phyloP scores from a whole-genome alignment of 2,113 vertebrate genomes.

The Cheirogaleus medius region DNA sequence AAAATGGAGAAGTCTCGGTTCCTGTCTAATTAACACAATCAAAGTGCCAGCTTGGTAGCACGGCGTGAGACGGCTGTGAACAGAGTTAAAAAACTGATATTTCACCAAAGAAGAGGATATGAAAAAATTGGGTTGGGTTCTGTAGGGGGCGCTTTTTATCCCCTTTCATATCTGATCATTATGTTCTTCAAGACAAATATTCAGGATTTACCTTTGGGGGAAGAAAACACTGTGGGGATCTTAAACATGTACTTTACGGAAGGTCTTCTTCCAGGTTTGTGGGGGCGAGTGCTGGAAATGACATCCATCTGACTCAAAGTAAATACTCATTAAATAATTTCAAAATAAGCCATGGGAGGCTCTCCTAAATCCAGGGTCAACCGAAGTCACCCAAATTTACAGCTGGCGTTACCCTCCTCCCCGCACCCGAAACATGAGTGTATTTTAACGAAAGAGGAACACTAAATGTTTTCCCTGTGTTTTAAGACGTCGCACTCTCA shows the following conservation, averaged over 20 bases:
- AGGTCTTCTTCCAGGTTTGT: conserved; percentile 62
- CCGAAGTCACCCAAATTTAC: conserved; percentile 81
- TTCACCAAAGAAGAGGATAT: background rate
- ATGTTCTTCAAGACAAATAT: conserved; percentile 41
- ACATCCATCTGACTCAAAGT: conserved; percentile 82
- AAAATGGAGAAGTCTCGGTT: background rate
- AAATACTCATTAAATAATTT: conserved; percentile 87
- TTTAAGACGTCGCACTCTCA: conserved; percentile 83
- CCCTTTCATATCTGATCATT: background rate
- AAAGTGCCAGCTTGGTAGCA: background rate
- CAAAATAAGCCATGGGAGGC: conserved; percentile 81
- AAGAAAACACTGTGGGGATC: conserved; percentile 52
- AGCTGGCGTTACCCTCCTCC: conserved; percentile 30
- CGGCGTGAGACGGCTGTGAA: accelerated
- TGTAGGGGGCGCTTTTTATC: background rate
- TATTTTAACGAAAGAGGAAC: conserved; percentile 86
- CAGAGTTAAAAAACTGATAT: background rate
- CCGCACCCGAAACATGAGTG: conserved; percentile 73
- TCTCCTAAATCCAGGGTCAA: conserved; percentile 83
- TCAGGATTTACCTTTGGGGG: conserved; percentile 76
- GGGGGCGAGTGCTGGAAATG: conserved; percentile 75
- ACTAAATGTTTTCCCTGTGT: conserved; percentile 85
- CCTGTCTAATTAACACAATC: background rate
- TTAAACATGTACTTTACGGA: conserved; percentile 71
- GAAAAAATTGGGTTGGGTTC: background rate